phyloP scores from a whole-genome alignment of 2,797 vertebrate species.

The Corythornis leucogaster region DNA sequence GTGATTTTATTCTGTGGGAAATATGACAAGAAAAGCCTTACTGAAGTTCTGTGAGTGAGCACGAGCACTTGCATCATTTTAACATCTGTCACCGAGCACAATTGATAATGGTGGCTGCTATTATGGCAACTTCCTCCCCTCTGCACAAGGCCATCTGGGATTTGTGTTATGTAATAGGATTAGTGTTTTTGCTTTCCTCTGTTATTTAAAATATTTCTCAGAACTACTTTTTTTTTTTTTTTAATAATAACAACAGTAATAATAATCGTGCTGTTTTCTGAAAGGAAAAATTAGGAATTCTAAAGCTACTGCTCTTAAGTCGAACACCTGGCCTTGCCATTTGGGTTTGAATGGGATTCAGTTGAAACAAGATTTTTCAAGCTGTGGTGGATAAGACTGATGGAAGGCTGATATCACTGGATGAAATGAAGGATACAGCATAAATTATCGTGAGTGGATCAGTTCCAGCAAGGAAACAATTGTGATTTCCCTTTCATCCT shows the following conservation, averaged over 20 bases:
- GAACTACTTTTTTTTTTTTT: conserved; percentile 65
- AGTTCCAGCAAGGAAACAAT: conserved; percentile 60
- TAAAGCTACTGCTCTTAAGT: conserved; percentile 58
- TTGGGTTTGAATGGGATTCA: conserved; percentile 55
- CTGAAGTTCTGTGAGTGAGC: conserved; percentile 47
- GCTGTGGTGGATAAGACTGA: conserved; percentile 29
- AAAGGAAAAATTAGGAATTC: conserved; percentile 61
- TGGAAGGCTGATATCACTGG: conserved; percentile 18
- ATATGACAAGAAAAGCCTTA: conserved; percentile 14
- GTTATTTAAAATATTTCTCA: conserved; percentile 77
- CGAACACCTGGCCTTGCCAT: conserved; percentile 63
- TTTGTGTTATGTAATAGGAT: conserved; percentile 72
- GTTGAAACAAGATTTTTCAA: conserved; percentile 49
- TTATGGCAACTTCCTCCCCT: conserved; percentile 65
- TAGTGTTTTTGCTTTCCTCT: conserved; percentile 73
- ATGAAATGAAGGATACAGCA: conserved; percentile 38
- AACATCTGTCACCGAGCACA: conserved; percentile 69
- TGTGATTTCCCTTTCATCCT: conserved; percentile 14
- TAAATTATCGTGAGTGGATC: conserved; percentile 26
- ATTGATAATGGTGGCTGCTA: conserved; percentile 64
- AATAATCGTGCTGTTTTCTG: conserved; percentile 71
- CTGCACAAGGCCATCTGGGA: conserved; percentile 75
- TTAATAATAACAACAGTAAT: conserved; percentile 61
- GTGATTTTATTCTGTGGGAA: conserved; percentile 18
- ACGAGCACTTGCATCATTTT: conserved; percentile 31